Evolutionary conservation across 1,140 invertebrate species (phyloP).

Genomic region (Phortica variegata): DNA sequence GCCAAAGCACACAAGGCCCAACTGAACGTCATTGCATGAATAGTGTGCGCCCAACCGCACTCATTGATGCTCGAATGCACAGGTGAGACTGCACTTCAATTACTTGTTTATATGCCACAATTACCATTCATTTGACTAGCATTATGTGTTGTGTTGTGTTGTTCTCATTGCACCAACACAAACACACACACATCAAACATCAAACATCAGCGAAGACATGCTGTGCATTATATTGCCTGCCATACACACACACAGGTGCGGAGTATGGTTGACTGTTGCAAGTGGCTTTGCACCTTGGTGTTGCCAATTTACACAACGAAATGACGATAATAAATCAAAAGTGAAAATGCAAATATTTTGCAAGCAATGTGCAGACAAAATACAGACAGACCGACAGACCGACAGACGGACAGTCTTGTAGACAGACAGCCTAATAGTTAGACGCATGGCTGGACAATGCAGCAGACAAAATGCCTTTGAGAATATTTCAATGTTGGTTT

Average conservation of each 20-base stretch:
- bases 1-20: not conserved
- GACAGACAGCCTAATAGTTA: too few species aligned
- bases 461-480: too few species aligned
- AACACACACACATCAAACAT: not conserved
- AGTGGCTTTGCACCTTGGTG: slow-evolving; percentile 44
- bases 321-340: slow-evolving; percentile 56
- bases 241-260: slow-evolving; percentile 6
- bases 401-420: too few species aligned
- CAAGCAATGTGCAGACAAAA: slow-evolving; percentile 12
- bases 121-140: slow-evolving; percentile 50
- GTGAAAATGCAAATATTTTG: slow-evolving; percentile 54
- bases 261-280: slow-evolving; percentile 24
- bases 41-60: too few species aligned
- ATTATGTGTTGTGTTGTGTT: slow-evolving; percentile 33
- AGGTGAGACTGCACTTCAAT: slow-evolving; percentile 42
- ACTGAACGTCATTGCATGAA: too few species aligned
- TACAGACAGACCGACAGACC: not conserved
- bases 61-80: slow-evolving; percentile 31
- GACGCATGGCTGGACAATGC: too few species aligned
- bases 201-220: too few species aligned
- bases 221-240: slow-evolving; percentile 3
- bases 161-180: slow-evolving; percentile 4
- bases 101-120: slow-evolving; percentile 51
- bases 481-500: too few species aligned
- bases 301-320: slow-evolving; percentile 51